phyloP scores from a whole-genome alignment of 2,113 vertebrate species.

The Syngnathus typhle region DNA sequence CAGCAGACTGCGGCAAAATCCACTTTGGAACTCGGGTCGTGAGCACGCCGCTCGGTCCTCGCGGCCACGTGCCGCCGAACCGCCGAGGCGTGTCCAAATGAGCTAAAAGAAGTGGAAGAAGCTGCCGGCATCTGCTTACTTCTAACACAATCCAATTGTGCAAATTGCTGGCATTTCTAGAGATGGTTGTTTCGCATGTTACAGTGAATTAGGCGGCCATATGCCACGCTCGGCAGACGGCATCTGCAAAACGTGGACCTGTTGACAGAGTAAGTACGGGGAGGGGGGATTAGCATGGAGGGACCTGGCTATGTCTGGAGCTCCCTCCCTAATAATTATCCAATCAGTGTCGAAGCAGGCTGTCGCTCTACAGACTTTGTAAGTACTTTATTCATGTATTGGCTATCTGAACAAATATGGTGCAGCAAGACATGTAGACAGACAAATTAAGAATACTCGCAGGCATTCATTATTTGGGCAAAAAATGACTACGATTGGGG shows the following conservation, averaged over 20 bases:
- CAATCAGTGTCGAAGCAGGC: neutral
- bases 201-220: conserved; percentile 10
- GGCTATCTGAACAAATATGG: too few species aligned
- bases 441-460: too few species aligned
- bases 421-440: too few species aligned
- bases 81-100: conserved; percentile 39
- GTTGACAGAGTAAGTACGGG: conserved; percentile 16
- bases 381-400: neutral
- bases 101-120: conserved; percentile 31
- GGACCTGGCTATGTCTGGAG: conserved; percentile 1
- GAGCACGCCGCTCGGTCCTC: conserved; percentile 1
- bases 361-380: neutral
- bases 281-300: conserved; percentile 14
- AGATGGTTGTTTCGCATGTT: conserved; percentile 11
- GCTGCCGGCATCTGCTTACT: conserved; percentile 39
- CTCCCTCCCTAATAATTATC: neutral
- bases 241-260: conserved; percentile 23
- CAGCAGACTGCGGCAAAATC: conserved; percentile 1
- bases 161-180: conserved; percentile 25
- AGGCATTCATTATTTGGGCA: too few species aligned
- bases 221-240: conserved; percentile 1
- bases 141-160: conserved; percentile 18
- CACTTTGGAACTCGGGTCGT: neutral
- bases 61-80: conserved; percentile 13
- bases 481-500: too few species aligned